Base-by-base conservation (phyloP, 2,888 invertebrate species). In the Nemapogon koenigi region DNA sequence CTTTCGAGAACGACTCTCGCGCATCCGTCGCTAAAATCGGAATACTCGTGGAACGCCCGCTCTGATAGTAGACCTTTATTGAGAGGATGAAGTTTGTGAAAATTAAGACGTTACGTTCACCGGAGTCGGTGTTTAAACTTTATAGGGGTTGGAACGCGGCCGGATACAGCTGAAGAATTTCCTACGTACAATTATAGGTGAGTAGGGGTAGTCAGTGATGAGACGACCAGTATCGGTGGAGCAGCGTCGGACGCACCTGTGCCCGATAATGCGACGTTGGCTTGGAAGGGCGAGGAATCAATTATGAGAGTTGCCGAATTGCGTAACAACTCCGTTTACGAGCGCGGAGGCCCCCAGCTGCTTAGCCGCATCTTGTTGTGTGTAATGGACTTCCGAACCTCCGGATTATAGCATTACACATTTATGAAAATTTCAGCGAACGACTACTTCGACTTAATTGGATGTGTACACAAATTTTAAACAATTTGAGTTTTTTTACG, bases 251-350 rank as follows among this genome's bases (percentile, higher is more conserved):
- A 56, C 49, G 60, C 76, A 76, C 76, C 76, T 76, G 76, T 65
- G 73, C 59, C 62, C 73, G 66, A 65, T 72, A 73, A 75, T 70
- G 69, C 69, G 69, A 63, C 63, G 68, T 65, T 71, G 70, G 73
- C 75, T n/a, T 72, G 73, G 64, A 68, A 60, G 51, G 69, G 71
- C 73, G 65, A 73, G 62, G 70, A 78, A 75, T 78, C 76, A 78
- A 78, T 78, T 76, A 78, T 76, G 69, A 61, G 37, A 64, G 62
- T 63, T 62, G 61, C 70, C 67, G 68, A 75, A 72, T 69, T 73
- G 68, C 65, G 71, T 71, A 76, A 75, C 67, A 62, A 63, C 59
- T 69, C 65, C 66, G 65, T 71, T 75, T 73, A 75, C 75, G 31
- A 14, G 65, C 72, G 62, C 65, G 63, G 67, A 58, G 64, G 56